A percentile compares a stretch with the other conserved stretches of the same genome.
These are phyloP conservation scores for Heliocidaris tuberculata DNA, from an alignment of 35 echinoderm and acorn worm species.

Conservation along the genomic window DNA sequence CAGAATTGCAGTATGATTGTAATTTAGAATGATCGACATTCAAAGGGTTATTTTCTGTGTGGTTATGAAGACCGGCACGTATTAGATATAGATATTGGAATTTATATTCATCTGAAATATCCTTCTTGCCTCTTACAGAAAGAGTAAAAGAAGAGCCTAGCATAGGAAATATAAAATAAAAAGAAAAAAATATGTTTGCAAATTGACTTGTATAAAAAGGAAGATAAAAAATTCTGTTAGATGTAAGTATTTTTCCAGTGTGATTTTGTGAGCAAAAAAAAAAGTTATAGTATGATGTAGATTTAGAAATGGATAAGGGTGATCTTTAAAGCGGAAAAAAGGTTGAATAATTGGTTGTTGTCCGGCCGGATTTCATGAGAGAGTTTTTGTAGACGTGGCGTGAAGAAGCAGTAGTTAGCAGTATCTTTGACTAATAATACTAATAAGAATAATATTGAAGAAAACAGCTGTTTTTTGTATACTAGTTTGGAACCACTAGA, in stretches of 20 bases:
- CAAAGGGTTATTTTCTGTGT: not conserved
- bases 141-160: slow-evolving; percentile 19
- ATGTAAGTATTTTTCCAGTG: slow-evolving; percentile 51
- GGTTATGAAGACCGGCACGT: not conserved
- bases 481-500: slow-evolving; percentile 47
- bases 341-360: not conserved
- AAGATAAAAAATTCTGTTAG: not conserved
- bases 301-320: not conserved
- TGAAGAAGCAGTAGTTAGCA: not conserved
- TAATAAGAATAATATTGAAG: not conserved
- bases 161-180: not conserved
- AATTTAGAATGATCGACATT: not conserved
- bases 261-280: slow-evolving; percentile 41
- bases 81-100: not conserved
- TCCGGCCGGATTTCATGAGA: not conserved
- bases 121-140: slow-evolving; percentile 21
- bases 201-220: slow-evolving; percentile 36
- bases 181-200: slow-evolving; percentile 11
- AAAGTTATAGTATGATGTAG: slow-evolving; percentile 14
- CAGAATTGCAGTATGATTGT: not conserved
- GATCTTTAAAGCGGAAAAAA: not conserved
- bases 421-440: slow-evolving; percentile 22
- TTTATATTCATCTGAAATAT: slow-evolving; percentile 40
- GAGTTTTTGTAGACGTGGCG: not conserved
- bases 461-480: slow-evolving; percentile 52